Conservation (phyloP, 1,140 invertebrate genomes). For the Babylonia areolata region DNA sequence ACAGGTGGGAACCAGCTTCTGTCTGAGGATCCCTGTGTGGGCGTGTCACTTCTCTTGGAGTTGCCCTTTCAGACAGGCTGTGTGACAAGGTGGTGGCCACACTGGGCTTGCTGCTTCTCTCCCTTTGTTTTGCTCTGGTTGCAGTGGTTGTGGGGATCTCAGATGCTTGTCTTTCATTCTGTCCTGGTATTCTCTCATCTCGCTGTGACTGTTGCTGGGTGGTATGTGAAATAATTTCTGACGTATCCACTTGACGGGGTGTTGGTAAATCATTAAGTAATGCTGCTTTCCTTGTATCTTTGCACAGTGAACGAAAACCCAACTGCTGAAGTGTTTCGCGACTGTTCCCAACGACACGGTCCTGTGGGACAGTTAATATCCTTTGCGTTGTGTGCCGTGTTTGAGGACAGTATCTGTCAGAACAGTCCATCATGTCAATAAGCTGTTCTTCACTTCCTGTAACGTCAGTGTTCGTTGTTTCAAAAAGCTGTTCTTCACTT, state of each 20-base stretch:
- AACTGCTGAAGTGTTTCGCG: neutral
- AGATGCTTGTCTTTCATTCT: neutral
- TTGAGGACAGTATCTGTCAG: neutral
- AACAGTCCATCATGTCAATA: neutral
- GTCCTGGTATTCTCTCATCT: neutral
- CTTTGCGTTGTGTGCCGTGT: neutral
- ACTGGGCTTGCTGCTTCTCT: neutral
- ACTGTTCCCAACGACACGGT: neutral
- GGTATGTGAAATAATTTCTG: too few relatives aligned
- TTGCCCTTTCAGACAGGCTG: neutral
- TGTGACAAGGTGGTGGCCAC: neutral
- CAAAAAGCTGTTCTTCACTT: neutral
- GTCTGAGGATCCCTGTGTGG: neutral
- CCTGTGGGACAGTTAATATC: neutral
- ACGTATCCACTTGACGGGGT: neutral
- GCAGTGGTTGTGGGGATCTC: neutral
- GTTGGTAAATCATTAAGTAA: neutral
- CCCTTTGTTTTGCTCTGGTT: neutral
- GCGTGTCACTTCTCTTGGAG: neutral
- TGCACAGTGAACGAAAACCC: too few relatives aligned
- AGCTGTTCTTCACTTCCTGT: neutral
- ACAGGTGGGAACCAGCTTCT: neutral
- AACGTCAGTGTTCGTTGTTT: neutral
- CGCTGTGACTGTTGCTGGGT: neutral
- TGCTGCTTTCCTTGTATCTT: too few relatives aligned